Base-by-base conservation (phyloP, 2,113 vertebrate genomes). In the Morone chrysops region DNA sequence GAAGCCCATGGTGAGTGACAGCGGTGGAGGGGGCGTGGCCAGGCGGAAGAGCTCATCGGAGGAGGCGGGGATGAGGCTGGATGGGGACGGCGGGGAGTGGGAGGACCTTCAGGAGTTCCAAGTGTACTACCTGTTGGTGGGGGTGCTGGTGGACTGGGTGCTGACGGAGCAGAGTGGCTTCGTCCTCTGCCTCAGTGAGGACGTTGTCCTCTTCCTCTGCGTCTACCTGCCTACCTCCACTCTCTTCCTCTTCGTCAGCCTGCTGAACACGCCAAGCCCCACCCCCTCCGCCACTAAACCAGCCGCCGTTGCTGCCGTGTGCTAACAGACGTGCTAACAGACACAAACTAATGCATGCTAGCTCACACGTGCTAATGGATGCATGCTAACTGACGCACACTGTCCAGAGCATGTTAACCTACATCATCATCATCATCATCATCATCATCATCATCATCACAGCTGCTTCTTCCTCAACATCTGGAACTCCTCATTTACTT, bases 1-100 rank as follows among this genome's bases (percentile, higher is more conserved):
- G 89, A 98, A 97, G 94, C 96, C 97, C 93, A 99, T 99, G 98
- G 98, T 99, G 99, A 98, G 98, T 99, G 96, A 93, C 70, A 47
- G 92, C 95, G 85, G 95, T 92, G 92, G 96, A 97, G 89, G 82
- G 69, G 85, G 63, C 20, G 61, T 68, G 88, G 84, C 63, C 51
- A 71, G 84, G 43, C 81, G 4, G 75, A 68, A 17, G 72, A 82
- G 82, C 59, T 65, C 51, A 0, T 45, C 16, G 11, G 75, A 86
- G n/a, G 93, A 85, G 89, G 91, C 94, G 87, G 96, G 96, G 72
- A 43, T 3, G 18, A 78, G 86, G 59, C 75, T 68, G 25, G 75
- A 78, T 20, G 72, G 89, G 62, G 92, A 91, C 78, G 96, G 94
- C 22, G 95, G 93, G 88, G 97, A 97, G 91, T 96, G 94, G 93